phyloP scores from a whole-genome alignment of 2,888 invertebrate genomes.

The Nyleta sp. region DNA sequence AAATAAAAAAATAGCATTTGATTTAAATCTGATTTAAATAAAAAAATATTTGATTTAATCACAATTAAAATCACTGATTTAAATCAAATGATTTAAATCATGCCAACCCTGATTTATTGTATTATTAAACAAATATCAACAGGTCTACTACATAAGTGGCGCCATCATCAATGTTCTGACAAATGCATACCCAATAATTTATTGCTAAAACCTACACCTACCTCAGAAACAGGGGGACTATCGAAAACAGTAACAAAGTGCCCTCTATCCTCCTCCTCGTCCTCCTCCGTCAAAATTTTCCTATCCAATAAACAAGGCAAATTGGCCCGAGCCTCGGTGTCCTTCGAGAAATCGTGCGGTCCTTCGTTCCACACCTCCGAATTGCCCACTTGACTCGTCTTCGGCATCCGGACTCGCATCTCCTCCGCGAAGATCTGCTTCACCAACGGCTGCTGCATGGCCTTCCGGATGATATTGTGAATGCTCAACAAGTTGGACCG shows the following conservation, averaged over 20 bases:
- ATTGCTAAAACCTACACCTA: slow-evolving; percentile 47
- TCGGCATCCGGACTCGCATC: slow-evolving; percentile 74
- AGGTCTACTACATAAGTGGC: too few relatives aligned
- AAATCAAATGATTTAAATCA: too few relatives aligned
- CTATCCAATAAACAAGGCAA: slow-evolving; percentile 76
- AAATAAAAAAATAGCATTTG: too few relatives aligned
- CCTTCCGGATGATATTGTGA: slow-evolving; percentile 88
- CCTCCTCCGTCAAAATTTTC: background rate
- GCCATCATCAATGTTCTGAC: too few relatives aligned
- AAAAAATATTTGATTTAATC: too few relatives aligned
- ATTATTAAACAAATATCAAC: too few relatives aligned
- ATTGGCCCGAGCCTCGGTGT: slow-evolving; percentile 75
- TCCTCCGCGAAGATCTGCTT: slow-evolving; percentile 80
- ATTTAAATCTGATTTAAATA: too few relatives aligned
- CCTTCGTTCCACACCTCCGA: slow-evolving; percentile 73
- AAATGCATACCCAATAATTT: background rate
- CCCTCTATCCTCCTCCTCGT: background rate
- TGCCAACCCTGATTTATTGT: too few relatives aligned
- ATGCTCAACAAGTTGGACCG: slow-evolving; percentile 85
- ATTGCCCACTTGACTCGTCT: slow-evolving; percentile 71
- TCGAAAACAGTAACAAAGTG: slow-evolving; percentile 76
- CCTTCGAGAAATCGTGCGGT: slow-evolving; percentile 77
- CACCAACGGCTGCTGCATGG: slow-evolving; percentile 87
- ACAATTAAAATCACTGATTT: too few relatives aligned
- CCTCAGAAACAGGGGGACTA: slow-evolving; percentile 71